Evolutionary conservation across 2,113 vertebrate genomes (phyloP).

Genomic region (Engystomops pustulosus): DNA sequence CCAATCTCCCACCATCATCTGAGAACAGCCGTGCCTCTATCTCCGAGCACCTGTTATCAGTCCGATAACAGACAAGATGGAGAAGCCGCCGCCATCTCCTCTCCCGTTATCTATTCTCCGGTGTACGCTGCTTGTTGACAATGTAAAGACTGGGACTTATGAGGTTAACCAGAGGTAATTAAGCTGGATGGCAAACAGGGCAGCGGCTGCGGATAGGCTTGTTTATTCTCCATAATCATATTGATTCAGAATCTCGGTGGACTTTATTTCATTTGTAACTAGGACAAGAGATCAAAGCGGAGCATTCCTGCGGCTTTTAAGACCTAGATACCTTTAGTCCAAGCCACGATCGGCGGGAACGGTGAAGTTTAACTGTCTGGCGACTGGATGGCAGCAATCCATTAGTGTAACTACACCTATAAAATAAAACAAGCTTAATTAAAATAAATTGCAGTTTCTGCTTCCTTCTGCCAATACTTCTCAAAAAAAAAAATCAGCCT

Average conservation of each 20-base stretch:
- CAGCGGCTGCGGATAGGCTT: constrained; percentile 40
- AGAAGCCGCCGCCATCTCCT: not conserved
- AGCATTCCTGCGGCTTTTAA: constrained; percentile 46
- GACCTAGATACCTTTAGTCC: constrained; percentile 42
- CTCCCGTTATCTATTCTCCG: constrained; percentile 34
- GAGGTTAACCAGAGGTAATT: constrained; percentile 55
- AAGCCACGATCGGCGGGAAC: not conserved
- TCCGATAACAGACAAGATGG: constrained; percentile 34
- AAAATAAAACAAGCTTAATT: constrained; percentile 30
- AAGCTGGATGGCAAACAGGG: constrained; percentile 47
- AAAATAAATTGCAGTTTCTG: constrained; percentile 22
- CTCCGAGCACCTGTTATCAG: constrained; percentile 47
- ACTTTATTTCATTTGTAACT: constrained; percentile 58
- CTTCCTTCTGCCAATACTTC: constrained; percentile 13
- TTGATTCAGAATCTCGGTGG: constrained; percentile 52
- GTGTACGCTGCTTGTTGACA: constrained; percentile 40
- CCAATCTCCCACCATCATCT: constrained; percentile 24
- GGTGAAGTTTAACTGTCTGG: constrained; percentile 24
- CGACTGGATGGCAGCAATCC: constrained; percentile 13
- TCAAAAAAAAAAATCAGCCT: constrained; percentile 29
- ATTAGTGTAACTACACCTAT: constrained; percentile 1
- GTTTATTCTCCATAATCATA: constrained; percentile 56
- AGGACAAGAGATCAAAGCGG: constrained; percentile 54
- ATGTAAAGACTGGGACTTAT: constrained; percentile 52
- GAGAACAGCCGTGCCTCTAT: constrained; percentile 5